Evolutionary conservation across 2,113 vertebrate genomes (phyloP).

Genomic region (Rhombomys opimus): DNA sequence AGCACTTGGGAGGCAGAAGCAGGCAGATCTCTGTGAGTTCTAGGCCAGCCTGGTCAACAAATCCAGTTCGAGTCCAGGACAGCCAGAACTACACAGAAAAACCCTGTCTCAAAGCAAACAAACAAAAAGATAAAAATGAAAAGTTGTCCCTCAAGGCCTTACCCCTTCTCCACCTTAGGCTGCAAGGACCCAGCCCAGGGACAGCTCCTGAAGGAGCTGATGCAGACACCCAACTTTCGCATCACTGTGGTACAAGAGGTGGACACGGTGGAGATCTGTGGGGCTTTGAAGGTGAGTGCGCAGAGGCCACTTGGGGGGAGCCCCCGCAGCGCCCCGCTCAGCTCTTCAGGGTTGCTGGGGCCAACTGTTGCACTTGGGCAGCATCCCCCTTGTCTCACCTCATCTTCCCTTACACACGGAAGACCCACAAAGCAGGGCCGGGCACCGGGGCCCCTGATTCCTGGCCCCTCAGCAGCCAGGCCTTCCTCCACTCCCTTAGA

Average conservation of each 20-base stretch:
- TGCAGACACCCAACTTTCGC: slow-evolving; percentile 96
- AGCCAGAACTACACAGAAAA: too few relatives aligned
- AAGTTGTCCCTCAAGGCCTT: background rate
- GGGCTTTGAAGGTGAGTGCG: slow-evolving; percentile 94
- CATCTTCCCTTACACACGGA: background rate
- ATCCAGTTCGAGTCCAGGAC: too few relatives aligned
- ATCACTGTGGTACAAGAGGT: slow-evolving; percentile 95
- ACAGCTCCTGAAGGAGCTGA: slow-evolving; percentile 93
- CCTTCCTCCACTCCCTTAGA: background rate
- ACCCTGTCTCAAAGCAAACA: too few relatives aligned
- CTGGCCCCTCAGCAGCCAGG: background rate
- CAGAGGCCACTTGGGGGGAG: background rate
- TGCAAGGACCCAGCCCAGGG: slow-evolving; percentile 91
- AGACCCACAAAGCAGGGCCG: background rate
- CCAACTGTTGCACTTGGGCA: background rate
- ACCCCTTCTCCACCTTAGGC: slow-evolving; percentile 84
- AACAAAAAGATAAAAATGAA: background rate
- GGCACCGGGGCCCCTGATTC: background rate
- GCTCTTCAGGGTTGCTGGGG: background rate
- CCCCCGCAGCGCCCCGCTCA: background rate
- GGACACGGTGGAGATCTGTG: slow-evolving; percentile 98
- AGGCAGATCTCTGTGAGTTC: too few relatives aligned
- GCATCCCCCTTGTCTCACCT: background rate
- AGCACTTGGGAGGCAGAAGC: too few relatives aligned
- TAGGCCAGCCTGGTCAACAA: too few relatives aligned